phyloP scores from a whole-genome alignment of 23 tunicate species.

The Halocynthia roretzi region DNA sequence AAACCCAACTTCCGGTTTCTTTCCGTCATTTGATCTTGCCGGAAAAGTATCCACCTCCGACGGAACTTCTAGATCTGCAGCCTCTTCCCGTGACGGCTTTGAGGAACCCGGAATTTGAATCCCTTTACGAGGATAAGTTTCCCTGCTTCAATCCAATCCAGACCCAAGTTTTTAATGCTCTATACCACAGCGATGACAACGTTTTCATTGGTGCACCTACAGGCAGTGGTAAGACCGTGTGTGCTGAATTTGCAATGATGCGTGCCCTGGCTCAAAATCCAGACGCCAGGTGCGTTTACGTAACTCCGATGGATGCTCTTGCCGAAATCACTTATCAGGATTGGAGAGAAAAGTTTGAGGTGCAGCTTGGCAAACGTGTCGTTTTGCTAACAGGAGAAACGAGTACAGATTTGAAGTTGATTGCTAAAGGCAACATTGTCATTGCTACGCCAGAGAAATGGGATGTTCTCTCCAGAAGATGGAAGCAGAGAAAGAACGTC shows the following conservation, averaged over 20 bases:
- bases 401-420: constrained; percentile 72
- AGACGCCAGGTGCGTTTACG: constrained; percentile 82
- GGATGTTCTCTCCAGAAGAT: constrained; percentile 96
- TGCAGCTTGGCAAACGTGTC: constrained; percentile 58
- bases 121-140: constrained; percentile 67
- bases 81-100: constrained; percentile 92
- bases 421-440: constrained; percentile 74
- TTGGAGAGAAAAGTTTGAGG: constrained; percentile 83
- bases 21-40: constrained; percentile 95
- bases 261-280: constrained; percentile 50
- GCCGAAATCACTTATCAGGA: constrained; percentile 80
- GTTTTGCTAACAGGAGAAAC: constrained; percentile 91
- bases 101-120: constrained; percentile 80
- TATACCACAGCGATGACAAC: constrained; percentile 90
- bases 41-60: constrained; percentile 96
- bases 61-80: constrained; percentile 93
- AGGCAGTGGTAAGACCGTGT: constrained; percentile 95
- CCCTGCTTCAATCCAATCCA: constrained; percentile 94
- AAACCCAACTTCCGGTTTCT: constrained; percentile 94
- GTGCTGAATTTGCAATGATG: constrained; percentile 94
- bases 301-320: constrained; percentile 83
- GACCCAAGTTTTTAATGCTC: constrained; percentile 96
- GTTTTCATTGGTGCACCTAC: constrained; percentile 95
- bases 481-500: constrained; percentile 94
- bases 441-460: constrained; percentile 93